Percentiles rank a stretch among this genome's conserved stretches.
Evolutionary conservation across 1,140 invertebrate species (phyloP).

Genomic region (Calephelis virginiensis): DNA sequence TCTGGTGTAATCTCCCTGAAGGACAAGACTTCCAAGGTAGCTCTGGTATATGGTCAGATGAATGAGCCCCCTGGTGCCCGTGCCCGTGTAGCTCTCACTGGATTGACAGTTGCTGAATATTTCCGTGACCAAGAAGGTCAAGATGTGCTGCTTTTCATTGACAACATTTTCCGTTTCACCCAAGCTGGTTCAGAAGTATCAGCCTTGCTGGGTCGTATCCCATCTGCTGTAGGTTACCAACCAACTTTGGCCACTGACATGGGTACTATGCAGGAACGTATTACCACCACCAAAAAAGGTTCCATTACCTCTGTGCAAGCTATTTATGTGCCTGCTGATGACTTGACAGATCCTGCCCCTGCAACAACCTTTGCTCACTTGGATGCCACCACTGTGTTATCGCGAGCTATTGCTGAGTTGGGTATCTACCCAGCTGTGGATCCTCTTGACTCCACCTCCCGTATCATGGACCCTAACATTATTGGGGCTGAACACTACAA

Average conservation of each 20-base stretch:
- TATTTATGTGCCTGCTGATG: slow-evolving; percentile 99
- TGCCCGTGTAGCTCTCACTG: slow-evolving; percentile 97
- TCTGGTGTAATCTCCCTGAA: slow-evolving; percentile 96
- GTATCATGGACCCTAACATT: slow-evolving; percentile 99
- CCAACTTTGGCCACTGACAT: slow-evolving; percentile 99
- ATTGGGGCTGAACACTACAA: slow-evolving; percentile 89
- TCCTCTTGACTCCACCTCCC: slow-evolving; percentile 98
- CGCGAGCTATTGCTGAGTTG: slow-evolving; percentile 94
- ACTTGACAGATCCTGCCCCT: slow-evolving; percentile 99
- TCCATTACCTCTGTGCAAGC: slow-evolving; percentile 99
- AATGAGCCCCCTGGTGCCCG: slow-evolving; percentile 99
- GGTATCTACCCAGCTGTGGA: slow-evolving; percentile 99
- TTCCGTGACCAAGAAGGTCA: slow-evolving; percentile 99
- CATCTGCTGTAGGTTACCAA: slow-evolving; percentile 99
- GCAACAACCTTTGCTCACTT: slow-evolving; percentile 99
- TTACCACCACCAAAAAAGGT: slow-evolving; percentile 81
- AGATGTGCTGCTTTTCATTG: slow-evolving; percentile 99
- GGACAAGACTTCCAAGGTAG: slow-evolving; percentile 93
- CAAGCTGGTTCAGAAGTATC: slow-evolving; percentile 99
- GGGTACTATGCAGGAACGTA: slow-evolving; percentile 99
- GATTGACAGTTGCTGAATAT: slow-evolving; percentile 96
- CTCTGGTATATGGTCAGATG: slow-evolving; percentile 99
- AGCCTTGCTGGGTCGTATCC: slow-evolving; percentile 97
- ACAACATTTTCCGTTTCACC: slow-evolving; percentile 99
- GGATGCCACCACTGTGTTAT: slow-evolving; percentile 98